Evolutionary conservation across 2,888 invertebrate species (phyloP), one percentile per base, ranked within the genome.

Genomic region (Cheiracanthium punctorium): DNA sequence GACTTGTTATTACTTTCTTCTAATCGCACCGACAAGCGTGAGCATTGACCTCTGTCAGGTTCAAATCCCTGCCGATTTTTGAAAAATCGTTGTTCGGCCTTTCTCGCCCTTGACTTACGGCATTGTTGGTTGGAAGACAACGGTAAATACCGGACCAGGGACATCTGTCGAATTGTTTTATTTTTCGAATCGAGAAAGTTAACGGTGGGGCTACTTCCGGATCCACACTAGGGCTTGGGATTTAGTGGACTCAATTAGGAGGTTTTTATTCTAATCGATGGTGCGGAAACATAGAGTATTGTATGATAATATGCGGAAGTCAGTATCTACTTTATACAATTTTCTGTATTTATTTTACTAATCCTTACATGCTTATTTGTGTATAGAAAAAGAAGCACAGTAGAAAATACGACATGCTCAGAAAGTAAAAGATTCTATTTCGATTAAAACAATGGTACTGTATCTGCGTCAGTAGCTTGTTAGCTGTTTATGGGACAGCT

Each of bases 51-150:
- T 82, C 48, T 58, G 64, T n/a, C 28, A 30, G 69, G 70, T 70
- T 82, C 75, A 82, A 82, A 75, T 75, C 82, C 82, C 67, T 70
- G 75, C 58, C 69, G 58, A 82, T 75, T 82, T 75, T 82, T 69
- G 20, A 64, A 82, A 82, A 75, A 70, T 64, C 32, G 17, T 30
- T 72, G 80, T 72, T 58, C 72, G 1, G 58, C 58, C 58, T 77
- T 43, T 52, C 32, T 48, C 32, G 69, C 71, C 37, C 37, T 33
- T 52, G 65, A 29, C 73, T 32, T 81, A 48, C 20, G 52, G 65
- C 30, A 82, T 82, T 82, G 82, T 82, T 82, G 52, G 69, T 37
- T 30, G 75, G 37, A 70, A 82, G 64, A 75, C 75, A 82, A 82
- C 82, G 82, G 82, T 82, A 75, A 82, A 82, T 82, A 41, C 29